Evolutionary conservation across 2,888 invertebrate species (phyloP), one percentile per base, ranked within the genome.

Genomic region (Tachina lurida): DNA sequence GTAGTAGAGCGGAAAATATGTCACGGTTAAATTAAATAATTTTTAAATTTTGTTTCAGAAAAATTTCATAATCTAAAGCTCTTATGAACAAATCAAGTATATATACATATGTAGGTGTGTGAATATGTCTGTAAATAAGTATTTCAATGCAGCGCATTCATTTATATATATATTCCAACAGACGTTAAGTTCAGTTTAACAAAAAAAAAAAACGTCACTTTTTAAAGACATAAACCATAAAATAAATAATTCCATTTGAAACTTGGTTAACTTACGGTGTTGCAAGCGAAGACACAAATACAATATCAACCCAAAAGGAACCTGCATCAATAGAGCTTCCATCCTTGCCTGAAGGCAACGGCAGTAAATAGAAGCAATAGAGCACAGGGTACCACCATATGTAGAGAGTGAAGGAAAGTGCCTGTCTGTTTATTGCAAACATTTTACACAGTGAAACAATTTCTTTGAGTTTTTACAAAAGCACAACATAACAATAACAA

Each of bases 391-490:
- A 2, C 5, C 17, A 5, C 7, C 7, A 31, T n/a, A n/a, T n/a
- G 31, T 31, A 65, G 39, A 41, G n/a, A 49, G 63, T 54, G n/a
- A 63, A 71, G 41, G 63, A 65, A 58, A 63, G 31, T 56, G 63
- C 49, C 19, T 71, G 52, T 68, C 56, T 74, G 74, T 85, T 82
- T 78, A 78, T 81, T 52, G 81, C 74, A 82, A 82, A 79, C 85
- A 79, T 75, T 85, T 54, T 79, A 65, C 65, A 67, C 82, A 82
- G 81, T 74, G 58, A 70, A 81, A 78, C 41, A 82, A 60, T 82
- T 78, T 75, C 75, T 85, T 82, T 85, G 63, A 78, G 85, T 65
- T 78, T 75, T 82, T n/a, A 73, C 12, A 63, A 77, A 81, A 77
- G 56, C 52, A 75, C 45, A 65, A 76, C 47, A 54, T 54, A 81